Conservation (phyloP, 2,797 vertebrate genomes). For the Darevskia mixta region DNA sequence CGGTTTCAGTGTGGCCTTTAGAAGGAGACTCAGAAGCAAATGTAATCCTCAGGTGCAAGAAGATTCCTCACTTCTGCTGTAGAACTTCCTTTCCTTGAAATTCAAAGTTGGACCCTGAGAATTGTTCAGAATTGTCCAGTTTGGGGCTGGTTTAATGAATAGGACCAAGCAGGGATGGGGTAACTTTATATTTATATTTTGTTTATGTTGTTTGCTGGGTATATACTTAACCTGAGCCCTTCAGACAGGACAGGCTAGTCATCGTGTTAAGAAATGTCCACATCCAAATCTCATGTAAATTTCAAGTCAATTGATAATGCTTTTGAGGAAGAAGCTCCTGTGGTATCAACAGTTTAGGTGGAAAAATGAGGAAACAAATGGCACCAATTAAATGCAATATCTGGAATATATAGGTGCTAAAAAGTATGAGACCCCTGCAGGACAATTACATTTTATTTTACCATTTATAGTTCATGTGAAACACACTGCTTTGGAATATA, state of each 20-base stretch:
- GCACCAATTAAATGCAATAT: not conserved
- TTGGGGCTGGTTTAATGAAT: not conserved
- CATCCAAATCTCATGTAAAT: not conserved
- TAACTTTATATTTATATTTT: not conserved
- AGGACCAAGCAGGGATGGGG: not conserved
- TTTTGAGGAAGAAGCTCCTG: not conserved
- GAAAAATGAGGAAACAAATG: constrained; percentile 3
- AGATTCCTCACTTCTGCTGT: no score
- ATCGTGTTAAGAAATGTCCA: not conserved
- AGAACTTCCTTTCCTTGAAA: not conserved
- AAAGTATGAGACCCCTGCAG: not conserved
- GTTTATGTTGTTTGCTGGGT: not conserved
- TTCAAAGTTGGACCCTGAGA: not conserved
- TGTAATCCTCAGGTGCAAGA: no score
- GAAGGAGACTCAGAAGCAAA: no score
- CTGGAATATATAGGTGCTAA: not conserved
- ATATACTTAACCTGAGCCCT: not conserved
- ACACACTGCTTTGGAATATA: not conserved
- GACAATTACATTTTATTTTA: not conserved
- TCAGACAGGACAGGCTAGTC: not conserved
- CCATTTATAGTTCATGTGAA: not conserved
- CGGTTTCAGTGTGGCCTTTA: no score
- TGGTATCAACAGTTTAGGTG: not conserved
- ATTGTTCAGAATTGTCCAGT: not conserved
- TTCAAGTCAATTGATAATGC: not conserved